Evolutionary conservation across 2,797 vertebrate species (phyloP).

Genomic region (Rhyacichthys aspro): DNA sequence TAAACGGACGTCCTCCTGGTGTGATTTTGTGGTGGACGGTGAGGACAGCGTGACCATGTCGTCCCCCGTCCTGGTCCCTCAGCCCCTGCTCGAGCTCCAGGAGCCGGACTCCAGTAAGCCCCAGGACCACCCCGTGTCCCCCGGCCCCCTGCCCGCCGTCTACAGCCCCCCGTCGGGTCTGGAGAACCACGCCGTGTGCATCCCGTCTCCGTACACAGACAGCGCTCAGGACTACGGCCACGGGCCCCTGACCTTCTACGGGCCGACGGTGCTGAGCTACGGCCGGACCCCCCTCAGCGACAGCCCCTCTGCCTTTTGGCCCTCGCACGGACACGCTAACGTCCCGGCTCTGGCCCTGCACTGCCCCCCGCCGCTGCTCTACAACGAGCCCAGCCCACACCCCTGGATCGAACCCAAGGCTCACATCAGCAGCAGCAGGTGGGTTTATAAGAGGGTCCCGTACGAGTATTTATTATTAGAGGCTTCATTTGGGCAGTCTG

Average conservation of each 20-base stretch:
- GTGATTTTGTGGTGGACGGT: slow-evolving; percentile 34
- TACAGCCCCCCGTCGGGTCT: slow-evolving; percentile 72
- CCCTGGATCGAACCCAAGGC: slow-evolving; percentile 84
- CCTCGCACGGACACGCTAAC: slow-evolving; percentile 75
- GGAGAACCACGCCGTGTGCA: slow-evolving; percentile 85
- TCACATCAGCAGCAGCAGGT: slow-evolving; percentile 81
- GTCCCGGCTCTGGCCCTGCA: slow-evolving; percentile 83
- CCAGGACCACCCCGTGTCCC: slow-evolving; percentile 72
- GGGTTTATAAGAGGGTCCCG: slow-evolving; percentile 29
- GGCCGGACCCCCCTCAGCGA: slow-evolving; percentile 74
- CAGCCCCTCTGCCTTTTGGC: slow-evolving; percentile 79
- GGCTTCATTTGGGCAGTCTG: no score
- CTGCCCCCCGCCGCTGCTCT: slow-evolving; percentile 86
- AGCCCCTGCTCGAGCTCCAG: slow-evolving; percentile 81
- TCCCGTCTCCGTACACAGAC: slow-evolving; percentile 89
- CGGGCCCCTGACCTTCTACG: slow-evolving; percentile 83
- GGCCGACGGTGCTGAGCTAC: slow-evolving; percentile 84
- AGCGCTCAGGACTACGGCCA: slow-evolving; percentile 81
- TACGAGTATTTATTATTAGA: no score
- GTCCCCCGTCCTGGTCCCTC: slow-evolving; percentile 77
- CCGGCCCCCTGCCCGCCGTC: slow-evolving; percentile 62
- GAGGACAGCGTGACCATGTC: slow-evolving; percentile 71
- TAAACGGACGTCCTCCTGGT: slow-evolving; percentile 31
- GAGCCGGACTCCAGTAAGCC: slow-evolving; percentile 81
- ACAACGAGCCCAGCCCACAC: slow-evolving; percentile 81